phyloP scores from a whole-genome alignment of 2,797 vertebrate genomes.

The Mormyrops attenuatus region DNA sequence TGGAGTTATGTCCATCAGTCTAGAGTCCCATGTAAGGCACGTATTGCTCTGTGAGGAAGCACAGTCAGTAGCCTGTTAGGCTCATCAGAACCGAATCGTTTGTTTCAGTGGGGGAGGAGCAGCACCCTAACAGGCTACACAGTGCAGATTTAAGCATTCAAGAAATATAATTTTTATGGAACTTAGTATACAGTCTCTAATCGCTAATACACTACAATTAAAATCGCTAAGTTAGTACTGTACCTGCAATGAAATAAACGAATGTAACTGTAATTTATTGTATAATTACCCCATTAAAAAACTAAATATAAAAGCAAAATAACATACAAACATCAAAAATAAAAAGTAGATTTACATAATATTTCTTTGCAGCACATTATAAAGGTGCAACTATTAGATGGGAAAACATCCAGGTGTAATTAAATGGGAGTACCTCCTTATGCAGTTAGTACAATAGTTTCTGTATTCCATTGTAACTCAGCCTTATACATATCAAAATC shows the following conservation, averaged over 20 bases:
- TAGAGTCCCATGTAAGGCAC: not conserved
- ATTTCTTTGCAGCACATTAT: constrained; percentile 11
- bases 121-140: not conserved
- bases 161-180: not conserved
- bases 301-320: not conserved
- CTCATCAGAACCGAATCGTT: not conserved
- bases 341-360: not conserved
- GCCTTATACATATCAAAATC: not conserved
- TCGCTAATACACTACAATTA: not conserved
- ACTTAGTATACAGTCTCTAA: not conserved
- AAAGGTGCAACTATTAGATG: constrained; percentile 10
- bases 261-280: not conserved
- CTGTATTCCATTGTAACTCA: not conserved
- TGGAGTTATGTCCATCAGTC: not conserved
- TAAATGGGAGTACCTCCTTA: constrained; percentile 11
- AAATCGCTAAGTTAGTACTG: constrained; percentile 4
- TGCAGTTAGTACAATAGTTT: not conserved
- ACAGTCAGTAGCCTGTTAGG: not conserved
- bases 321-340: not conserved
- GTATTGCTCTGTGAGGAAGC: not conserved
- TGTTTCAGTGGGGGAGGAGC: not conserved
- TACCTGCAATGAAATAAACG: not conserved
- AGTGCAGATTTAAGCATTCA: not conserved
- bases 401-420: constrained; percentile 11
- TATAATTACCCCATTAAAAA: constrained; percentile 10